These are phyloP conservation scores for Temnothorax longispinosus DNA, from an alignment of 1,140 invertebrate species.

Conservation along the genomic window DNA sequence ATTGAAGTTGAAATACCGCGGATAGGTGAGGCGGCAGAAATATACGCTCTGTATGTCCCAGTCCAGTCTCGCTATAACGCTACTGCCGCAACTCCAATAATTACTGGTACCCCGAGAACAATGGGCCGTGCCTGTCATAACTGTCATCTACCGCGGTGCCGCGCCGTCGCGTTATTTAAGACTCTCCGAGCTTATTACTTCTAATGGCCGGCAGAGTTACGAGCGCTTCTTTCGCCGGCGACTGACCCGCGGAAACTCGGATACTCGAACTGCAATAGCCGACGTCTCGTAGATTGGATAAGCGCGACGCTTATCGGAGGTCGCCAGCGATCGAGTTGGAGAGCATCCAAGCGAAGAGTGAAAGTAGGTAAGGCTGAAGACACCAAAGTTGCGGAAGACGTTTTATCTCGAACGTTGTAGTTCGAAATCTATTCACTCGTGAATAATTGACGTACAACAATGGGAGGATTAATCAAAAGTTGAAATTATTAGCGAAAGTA, in stretches of 20 bases:
- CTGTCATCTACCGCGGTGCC: constrained; percentile 76
- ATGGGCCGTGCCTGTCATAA: constrained; percentile 79
- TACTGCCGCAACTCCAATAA: constrained; percentile 74
- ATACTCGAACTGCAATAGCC: not conserved
- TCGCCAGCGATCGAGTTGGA: not conserved
- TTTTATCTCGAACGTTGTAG: not conserved
- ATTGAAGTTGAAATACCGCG: constrained; percentile 65
- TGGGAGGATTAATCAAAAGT: not conserved
- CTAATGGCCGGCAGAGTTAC: constrained; percentile 74
- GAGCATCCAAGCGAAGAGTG: constrained; percentile 1
- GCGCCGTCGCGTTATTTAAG: constrained; percentile 77
- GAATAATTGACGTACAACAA: not conserved
- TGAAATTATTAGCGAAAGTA: not conserved
- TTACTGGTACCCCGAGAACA: constrained; percentile 77
- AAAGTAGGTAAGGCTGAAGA: not conserved
- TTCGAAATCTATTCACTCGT: not conserved
- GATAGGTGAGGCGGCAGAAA: constrained; percentile 62
- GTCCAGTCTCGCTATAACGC: constrained; percentile 5
- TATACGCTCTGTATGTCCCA: constrained; percentile 16
- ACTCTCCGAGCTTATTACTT: constrained; percentile 79
- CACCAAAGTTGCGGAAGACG: not conserved
- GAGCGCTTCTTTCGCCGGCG: constrained; percentile 40
- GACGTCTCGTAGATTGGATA: not conserved
- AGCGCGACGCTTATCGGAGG: constrained; percentile 21
- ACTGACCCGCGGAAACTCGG: constrained; percentile 26